Conservation (phyloP, 2,888 invertebrate genomes). For the Diarsia dahlii region DNA sequence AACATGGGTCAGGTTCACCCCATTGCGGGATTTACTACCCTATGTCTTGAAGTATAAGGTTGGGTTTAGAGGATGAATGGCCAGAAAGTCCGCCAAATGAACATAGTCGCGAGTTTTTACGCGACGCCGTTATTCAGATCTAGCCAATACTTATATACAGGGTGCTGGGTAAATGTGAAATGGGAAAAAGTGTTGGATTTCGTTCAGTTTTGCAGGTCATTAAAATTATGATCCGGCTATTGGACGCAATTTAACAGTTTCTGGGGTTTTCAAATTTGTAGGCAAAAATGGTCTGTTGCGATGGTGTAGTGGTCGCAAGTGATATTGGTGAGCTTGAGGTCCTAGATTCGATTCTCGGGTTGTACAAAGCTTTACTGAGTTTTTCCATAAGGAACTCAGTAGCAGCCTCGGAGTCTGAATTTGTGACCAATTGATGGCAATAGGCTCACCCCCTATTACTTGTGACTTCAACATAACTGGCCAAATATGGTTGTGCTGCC, state of each 20-base stretch:
- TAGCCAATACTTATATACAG: slow-evolving; percentile 86
- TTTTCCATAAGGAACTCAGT: no score
- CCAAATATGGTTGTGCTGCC: no score
- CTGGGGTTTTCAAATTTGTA: neutral
- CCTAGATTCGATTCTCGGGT: no score
- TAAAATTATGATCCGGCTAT: neutral
- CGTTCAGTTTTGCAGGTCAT: slow-evolving; percentile 1
- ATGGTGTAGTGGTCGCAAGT: no score
- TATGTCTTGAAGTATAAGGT: slow-evolving; percentile 55
- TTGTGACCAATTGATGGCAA: no score
- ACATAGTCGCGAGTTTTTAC: slow-evolving; percentile 87
- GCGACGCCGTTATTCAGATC: slow-evolving; percentile 84
- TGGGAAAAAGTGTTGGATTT: slow-evolving; percentile 11
- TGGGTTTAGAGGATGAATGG: slow-evolving; percentile 55
- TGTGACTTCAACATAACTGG: no score
- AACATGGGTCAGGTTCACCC: slow-evolving; percentile 66
- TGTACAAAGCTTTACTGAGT: no score
- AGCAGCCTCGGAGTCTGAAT: no score
- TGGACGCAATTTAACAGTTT: neutral
- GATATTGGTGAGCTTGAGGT: no score
- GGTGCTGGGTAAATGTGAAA: slow-evolving; percentile 64
- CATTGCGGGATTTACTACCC: slow-evolving; percentile 62
- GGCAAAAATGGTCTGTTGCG: no score
- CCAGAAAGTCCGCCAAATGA: slow-evolving; percentile 84
- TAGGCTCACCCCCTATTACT: no score